phyloP scores from a whole-genome alignment of 2,888 invertebrate species.

The Endomychus coccineus region DNA sequence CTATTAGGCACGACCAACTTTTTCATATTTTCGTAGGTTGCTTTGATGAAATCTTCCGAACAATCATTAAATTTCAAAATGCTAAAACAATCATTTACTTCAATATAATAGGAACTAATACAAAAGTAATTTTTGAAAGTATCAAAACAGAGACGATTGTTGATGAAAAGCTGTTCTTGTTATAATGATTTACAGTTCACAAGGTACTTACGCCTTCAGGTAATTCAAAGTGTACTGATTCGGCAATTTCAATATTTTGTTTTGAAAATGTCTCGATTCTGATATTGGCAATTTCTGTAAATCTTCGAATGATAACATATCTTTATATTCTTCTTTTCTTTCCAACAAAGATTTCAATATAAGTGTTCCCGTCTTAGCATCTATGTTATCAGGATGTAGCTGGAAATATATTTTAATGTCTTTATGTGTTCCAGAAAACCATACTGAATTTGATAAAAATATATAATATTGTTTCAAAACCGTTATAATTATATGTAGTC shows the following conservation, averaged over 20 bases:
- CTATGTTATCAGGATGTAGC: constrained; percentile 12
- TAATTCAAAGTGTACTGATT: constrained; percentile 23
- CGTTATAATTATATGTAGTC: no score
- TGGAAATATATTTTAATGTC: constrained; percentile 15
- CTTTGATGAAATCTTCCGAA: constrained; percentile 3
- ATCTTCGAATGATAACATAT: constrained; percentile 19
- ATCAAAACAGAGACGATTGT: constrained; percentile 1
- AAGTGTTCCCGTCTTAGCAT: constrained; percentile 12
- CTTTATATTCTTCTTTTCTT: constrained; percentile 18
- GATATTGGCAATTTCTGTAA: constrained; percentile 18
- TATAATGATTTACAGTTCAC: constrained; percentile 1
- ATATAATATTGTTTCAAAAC: no score
- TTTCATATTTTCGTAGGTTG: constrained; percentile 4
- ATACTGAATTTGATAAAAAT: no score
- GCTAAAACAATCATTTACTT: constrained; percentile 13
- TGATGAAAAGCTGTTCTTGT: background rate
- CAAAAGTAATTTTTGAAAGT: background rate
- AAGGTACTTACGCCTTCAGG: constrained; percentile 22
- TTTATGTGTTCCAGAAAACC: no score
- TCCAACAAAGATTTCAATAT: constrained; percentile 16
- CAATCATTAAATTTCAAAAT: constrained; percentile 18
- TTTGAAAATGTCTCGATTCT: constrained; percentile 20
- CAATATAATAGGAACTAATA: background rate
- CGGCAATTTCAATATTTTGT: constrained; percentile 22
- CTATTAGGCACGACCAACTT: constrained; percentile 7